Evolutionary conservation across 2,113 vertebrate species (phyloP), one percentile per base, ranked within the genome.

Genomic region (Hymenochirus boettgeri): DNA sequence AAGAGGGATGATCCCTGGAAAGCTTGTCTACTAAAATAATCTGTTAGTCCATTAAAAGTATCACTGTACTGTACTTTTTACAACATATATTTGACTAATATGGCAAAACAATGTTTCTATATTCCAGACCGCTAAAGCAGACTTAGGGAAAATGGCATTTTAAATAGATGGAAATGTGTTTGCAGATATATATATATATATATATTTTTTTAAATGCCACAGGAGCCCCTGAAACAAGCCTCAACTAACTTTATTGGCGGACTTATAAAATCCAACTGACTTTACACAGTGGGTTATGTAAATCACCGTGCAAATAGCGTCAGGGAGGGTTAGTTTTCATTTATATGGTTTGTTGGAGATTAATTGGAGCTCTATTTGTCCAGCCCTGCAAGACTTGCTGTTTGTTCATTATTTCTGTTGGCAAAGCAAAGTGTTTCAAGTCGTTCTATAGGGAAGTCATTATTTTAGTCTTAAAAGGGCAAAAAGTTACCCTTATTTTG

Each of bases 371-470:
- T 67, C 50, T 58, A 67, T 60, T 67, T 67, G 65, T 67, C 57
- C 33, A 17, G 52, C 56, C 53, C 33, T 67, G 57, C 65, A 67
- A 67, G 65, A 67, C 47, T 67, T 67, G 60, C 47, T 67, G 65
- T 67, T 67, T 52, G 29, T 57, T 67, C 59, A 67, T 67, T 67
- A 59, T 67, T 67, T 59, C 65, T 60, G 65, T 67, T 67, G 65
- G 65, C 65, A 67, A 57, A 52, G 45, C 24, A 2, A 1, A 9
- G 7, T 48, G 21, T 59, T 52, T 26, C 22, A 27, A 37, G 45
- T 57, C 47, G 31, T 60, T 60, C 57, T 60, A 29, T 24, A 26
- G 65, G 65, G 65, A 67, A 47, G 50, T 42, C 65, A 60, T 60
- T 67, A 53, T 67, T 67, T 19, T 53, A 19, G n/a, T 21, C 53